These are phyloP conservation scores for Pogonocichla stellata DNA, from an alignment of 2,113 vertebrate genomes.

Conservation along the genomic window DNA sequence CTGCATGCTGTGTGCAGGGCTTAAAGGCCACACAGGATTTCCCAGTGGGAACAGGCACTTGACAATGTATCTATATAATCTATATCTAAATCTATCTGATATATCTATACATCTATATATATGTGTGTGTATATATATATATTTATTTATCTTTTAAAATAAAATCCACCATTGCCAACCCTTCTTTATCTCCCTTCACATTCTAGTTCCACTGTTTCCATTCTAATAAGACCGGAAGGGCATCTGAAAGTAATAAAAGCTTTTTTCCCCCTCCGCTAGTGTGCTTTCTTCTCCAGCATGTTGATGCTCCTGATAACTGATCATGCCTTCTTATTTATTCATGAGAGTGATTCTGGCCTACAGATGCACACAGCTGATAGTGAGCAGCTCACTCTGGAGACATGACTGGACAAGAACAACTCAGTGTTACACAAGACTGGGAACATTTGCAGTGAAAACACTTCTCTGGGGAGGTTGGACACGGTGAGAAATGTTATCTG, in stretches of 20 bases:
- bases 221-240: neutral
- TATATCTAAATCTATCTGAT: too few relatives aligned
- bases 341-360: neutral
- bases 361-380: conserved; percentile 33
- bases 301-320: neutral
- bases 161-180: neutral
- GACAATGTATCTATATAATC: neutral
- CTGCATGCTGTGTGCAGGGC: neutral
- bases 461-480: neutral
- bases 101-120: neutral
- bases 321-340: conserved; percentile 8
- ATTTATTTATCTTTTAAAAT: neutral
- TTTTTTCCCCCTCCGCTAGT: neutral
- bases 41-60: neutral
- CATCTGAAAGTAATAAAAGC: neutral
- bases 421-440: neutral
- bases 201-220: neutral
- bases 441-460: conserved; percentile 11
- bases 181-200: neutral
- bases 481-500: neutral
- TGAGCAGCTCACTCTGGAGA: neutral
- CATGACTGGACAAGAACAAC: neutral
- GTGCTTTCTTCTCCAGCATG: neutral
- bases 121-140: too few relatives aligned
- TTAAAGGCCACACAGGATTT: neutral